Evolutionary conservation across 2,888 invertebrate species (phyloP), one percentile per base, ranked within the genome.

Genomic region (Drosophila birchii): DNA sequence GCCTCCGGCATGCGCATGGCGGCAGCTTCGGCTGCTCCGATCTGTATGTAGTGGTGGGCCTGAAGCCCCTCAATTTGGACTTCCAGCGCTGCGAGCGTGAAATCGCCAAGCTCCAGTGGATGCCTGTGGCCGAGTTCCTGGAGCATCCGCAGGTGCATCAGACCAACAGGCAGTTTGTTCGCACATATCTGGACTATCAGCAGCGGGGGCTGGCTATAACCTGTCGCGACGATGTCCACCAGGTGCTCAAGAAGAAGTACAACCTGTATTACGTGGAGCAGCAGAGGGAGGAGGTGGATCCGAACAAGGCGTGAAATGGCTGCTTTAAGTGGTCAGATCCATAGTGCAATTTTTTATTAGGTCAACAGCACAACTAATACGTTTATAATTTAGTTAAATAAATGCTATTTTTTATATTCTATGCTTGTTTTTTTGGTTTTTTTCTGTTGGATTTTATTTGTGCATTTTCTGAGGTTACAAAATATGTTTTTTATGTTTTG

Each of bases 11-110:
- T 89, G 94, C 95, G 23, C 97, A 97, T 90, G 93, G 94, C 38
- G 95, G 95, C 62, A 94, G 94, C 90, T 97, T 96, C 92, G 95
- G 94, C 0, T 97, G 97, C 92, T 97, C 97, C 0, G 98, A 98
- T 91, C 94, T 98, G 63, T 98, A 98, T 92, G 93, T 96, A 62
- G 94, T 98, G 4, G 95, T 97, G 6, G 94, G 95, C 73, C 93
- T 98, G 60, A 94, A 93, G 83, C 96, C 98, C 1, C 90, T 93
- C 2, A 94, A 94, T 20, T 92, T 93, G 3, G 93, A 94, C 3
- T 95, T 97, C 44, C 93, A 91, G 32, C 95, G 95, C 89, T 96
- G 96, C 80, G 94, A 95, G 9, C 93, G 94, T 67, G 98, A 98
- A 94, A 96, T 98, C 32, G 94, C 94, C 14, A 95, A 95, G 43